phyloP scores from a whole-genome alignment of 2,113 vertebrate genomes.

The Halcyon malimbica region DNA sequence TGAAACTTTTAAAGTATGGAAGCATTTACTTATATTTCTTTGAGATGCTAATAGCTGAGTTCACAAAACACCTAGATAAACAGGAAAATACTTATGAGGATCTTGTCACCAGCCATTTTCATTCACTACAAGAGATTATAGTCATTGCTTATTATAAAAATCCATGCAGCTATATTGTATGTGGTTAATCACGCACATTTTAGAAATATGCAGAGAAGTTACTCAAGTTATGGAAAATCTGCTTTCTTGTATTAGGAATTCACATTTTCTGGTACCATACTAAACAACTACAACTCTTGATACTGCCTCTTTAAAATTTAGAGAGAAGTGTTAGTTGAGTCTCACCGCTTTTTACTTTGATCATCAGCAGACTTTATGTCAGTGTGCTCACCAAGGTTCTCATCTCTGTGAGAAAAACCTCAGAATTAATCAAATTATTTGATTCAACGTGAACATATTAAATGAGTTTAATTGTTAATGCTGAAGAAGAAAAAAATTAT shows the following conservation, averaged over 20 bases:
- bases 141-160: neutral
- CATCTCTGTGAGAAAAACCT: slow-evolving; percentile 8
- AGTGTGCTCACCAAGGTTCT: neutral
- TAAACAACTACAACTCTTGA: neutral
- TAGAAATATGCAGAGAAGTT: neutral
- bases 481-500: neutral
- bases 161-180: neutral
- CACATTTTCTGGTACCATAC: neutral
- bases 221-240: neutral
- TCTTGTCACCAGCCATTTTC: neutral
- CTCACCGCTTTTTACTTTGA: slow-evolving; percentile 44
- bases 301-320: neutral
- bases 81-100: neutral
- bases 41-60: neutral
- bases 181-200: neutral
- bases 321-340: neutral
- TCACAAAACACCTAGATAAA: neutral
- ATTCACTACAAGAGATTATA: neutral
- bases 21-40: neutral
- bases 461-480: neutral
- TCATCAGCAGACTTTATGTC: neutral
- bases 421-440: neutral
- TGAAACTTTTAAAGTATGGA: neutral
- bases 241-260: neutral
- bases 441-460: neutral